Evolutionary conservation across 2,797 vertebrate genomes (phyloP), one percentile per base, ranked within the genome.

Genomic region (Loris lydekkerianus): DNA sequence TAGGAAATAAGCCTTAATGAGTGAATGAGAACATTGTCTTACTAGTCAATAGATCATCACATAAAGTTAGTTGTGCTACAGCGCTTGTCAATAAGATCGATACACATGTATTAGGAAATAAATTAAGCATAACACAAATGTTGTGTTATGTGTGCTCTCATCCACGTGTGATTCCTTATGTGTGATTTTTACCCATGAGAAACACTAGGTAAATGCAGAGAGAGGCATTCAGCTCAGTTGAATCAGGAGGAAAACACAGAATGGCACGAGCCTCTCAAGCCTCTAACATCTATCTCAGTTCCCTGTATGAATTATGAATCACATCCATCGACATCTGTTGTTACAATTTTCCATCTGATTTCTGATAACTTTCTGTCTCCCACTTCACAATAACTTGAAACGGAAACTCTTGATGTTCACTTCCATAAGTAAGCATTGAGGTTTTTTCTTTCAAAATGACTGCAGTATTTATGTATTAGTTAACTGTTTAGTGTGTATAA

Each of bases 101-200:
- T 58, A 43, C 49, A 53, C 49, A 15, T 53, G 14, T 73, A 73
- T 81, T 89, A 92, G 34, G 73, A 18, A 72, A 63, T 86, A 83
- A 82, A 46, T 78, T 83, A 73, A 72, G 37, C 56, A 61, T 69
- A 80, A 58, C 27, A 77, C 23, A 53, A 78, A 89, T 34, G 17
- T 23, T 91, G 17, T 70, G 5, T 91, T 58, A 27, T 31, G 11
- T 92, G 61, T 93, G 86, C 93, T 69, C 94, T 92, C 58, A 88
- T 73, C 43, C 10, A 13, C 67, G n/a, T 61, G 61, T 70, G 40
- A n/a, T 31, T 83, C 60, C 82, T 84, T 37, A 65, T 31, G 46
- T 82, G 43, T 85, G 83, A 95, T n/a, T 34, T 95, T 95, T 60
- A 84, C 43, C 23, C n/a, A 77, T 37, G 53, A 93, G 53, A 91